Conservation (phyloP, 2,797 vertebrate genomes). For the Euphonia xanthogaster region DNA sequence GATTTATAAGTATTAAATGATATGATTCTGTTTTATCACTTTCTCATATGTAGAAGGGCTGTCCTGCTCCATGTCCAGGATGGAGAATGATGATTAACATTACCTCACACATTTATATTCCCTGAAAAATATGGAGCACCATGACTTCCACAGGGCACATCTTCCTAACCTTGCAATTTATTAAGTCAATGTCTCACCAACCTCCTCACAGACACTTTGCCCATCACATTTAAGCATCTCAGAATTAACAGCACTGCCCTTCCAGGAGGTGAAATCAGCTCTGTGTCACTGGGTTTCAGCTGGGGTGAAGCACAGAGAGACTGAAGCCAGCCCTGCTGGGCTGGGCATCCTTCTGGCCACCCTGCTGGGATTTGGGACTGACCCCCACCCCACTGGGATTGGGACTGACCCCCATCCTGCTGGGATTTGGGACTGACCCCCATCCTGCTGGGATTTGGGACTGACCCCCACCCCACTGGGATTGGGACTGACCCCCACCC, state of each 20-base stretch:
- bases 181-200: conserved; percentile 28
- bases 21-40: conserved; percentile 15
- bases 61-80: not conserved
- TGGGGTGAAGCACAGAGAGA: not conserved
- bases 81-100: conserved; percentile 42
- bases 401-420: accelerated
- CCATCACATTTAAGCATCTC: not conserved
- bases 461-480: no score
- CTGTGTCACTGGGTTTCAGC: not conserved
- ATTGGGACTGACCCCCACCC: no score
- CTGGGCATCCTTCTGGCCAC: not conserved
- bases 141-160: conserved; percentile 20
- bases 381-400: accelerated
- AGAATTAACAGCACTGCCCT: not conserved
- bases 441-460: no score
- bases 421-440: not conserved
- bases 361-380: accelerated
- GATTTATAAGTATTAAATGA: conserved; percentile 43
- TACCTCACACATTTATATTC: conserved; percentile 35
- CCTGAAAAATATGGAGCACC: not conserved
- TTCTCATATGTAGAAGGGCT: conserved; percentile 17
- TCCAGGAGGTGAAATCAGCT: not conserved
- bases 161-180: conserved; percentile 46
- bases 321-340: not conserved
- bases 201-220: not conserved